Base-by-base conservation (phyloP, 2,113 vertebrate species). In the Gila orcuttii region DNA sequence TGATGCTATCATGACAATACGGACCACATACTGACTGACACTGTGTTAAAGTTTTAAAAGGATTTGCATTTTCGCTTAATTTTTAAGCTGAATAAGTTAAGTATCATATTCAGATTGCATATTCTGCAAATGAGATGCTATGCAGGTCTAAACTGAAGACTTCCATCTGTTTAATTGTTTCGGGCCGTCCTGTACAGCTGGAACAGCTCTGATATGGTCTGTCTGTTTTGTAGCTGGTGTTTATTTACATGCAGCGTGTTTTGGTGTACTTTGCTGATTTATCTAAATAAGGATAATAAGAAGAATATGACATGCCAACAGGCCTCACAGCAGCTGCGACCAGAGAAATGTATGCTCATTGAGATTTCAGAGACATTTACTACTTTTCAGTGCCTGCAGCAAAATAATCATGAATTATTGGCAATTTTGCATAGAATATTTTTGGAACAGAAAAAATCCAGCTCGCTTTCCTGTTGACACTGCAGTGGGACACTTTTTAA, bases 141-240 rank as follows among this genome's bases (percentile, higher is more conserved):
- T 66, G 28, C 13, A 31, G 6, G 64, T 68, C 15, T 68, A 36
- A 68, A 36, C 64, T 21, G 66, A 33, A 36, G 31, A 68, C 66
- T 36, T 68, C 66, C 19, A 73, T 73, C 19, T 73, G 69, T 39
- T 73, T 42, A 73, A 42, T 73, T 73, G 68, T 23, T 69, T 36
- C 1, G 6, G 64, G 28, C 6, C 6, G 7, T 68, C 15, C 15
- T 33, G 1, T 36, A 3, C 71, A 74, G 39, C 71, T 39, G 68
- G 33, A 71, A 36, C 19, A 11, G 68, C 33, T 23, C 71, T 74
- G 71, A 28, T 47, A 13, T n/a, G 69, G 23, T 11, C 69, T 25
- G 23, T 73, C 23, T 73, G 21, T 74, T 45, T 45, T 23, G 5
- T 74, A 47, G 42, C 39, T 15, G 11, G 71, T 74, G 71, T 74